Percentiles rank a stretch among this genome's conserved stretches.
phyloP scores from a whole-genome alignment of 2,797 vertebrate species.

The Bradypodion pumilum region DNA sequence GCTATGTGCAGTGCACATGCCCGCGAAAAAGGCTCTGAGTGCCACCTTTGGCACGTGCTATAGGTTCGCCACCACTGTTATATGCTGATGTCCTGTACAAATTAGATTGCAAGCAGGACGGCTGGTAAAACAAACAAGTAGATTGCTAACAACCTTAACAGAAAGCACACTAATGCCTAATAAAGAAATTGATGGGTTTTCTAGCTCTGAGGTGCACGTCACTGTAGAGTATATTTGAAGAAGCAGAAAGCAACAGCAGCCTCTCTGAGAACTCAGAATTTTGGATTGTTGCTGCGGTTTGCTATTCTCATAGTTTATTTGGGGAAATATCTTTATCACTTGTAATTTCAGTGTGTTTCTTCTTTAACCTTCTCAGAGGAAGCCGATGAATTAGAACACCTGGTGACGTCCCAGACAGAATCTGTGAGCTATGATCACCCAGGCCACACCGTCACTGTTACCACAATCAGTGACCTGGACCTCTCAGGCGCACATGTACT shows the following conservation, averaged over 20 bases:
- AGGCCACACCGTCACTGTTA: slow-evolving; percentile 95
- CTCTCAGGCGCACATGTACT: slow-evolving; percentile 81
- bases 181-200: background rate
- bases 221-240: background rate
- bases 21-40: no score
- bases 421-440: slow-evolving; percentile 90
- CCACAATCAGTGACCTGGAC: slow-evolving; percentile 92
- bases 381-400: slow-evolving; percentile 88
- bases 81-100: background rate
- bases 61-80: no score
- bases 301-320: background rate
- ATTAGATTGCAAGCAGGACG: no score
- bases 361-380: slow-evolving; percentile 71
- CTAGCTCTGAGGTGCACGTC: background rate
- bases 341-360: background rate
- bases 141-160: background rate
- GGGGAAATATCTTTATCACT: background rate
- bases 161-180: background rate
- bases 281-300: background rate
- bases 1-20: no score
- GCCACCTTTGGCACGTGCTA: no score
- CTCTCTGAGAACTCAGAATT: background rate
- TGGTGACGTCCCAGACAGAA: slow-evolving; percentile 82
- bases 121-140: background rate
- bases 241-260: background rate